These are phyloP conservation scores for Eupithecia insigniata DNA, from an alignment of 2,888 invertebrate species.

Conservation along the genomic window DNA sequence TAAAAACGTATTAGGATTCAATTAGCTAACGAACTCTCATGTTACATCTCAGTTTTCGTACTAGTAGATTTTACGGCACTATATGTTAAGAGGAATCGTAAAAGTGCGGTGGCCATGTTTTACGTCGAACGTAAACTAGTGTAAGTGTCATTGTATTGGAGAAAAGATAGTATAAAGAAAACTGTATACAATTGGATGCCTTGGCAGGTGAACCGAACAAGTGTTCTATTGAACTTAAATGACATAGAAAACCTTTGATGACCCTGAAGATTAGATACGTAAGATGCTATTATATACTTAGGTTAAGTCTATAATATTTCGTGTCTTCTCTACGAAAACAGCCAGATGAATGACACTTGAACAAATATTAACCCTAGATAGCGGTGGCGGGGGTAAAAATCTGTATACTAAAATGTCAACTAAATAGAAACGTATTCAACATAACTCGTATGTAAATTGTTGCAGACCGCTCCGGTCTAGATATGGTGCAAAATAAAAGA, in stretches of 20 bases:
- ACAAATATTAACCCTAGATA: not conserved
- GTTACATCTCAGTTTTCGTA: constrained; percentile 69
- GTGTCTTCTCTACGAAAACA: not conserved
- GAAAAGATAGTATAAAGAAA: constrained; percentile 62
- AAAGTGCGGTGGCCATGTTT: constrained; percentile 73
- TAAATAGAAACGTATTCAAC: not conserved
- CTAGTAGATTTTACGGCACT: constrained; percentile 71
- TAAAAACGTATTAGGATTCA: constrained; percentile 65
- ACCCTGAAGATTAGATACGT: constrained; percentile 9
- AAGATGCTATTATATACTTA: not conserved
- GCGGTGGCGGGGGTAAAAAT: not conserved
- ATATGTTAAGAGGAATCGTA: constrained; percentile 79
- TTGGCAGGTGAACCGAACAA: constrained; percentile 8
- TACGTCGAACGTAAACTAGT: constrained; percentile 72
- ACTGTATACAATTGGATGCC: constrained; percentile 49
- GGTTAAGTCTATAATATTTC: not conserved
- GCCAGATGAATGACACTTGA: not conserved
- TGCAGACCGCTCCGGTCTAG: not conserved
- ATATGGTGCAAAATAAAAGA: constrained; percentile 18
- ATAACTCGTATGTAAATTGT: constrained; percentile 2
- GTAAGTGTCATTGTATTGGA: constrained; percentile 64
- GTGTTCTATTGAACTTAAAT: constrained; percentile 5
- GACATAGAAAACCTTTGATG: constrained; percentile 2
- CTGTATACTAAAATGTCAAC: not conserved
- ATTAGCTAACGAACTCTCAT: constrained; percentile 75